phyloP scores from a whole-genome alignment of 2,888 invertebrate species.

The Agriopis leucophaearia region DNA sequence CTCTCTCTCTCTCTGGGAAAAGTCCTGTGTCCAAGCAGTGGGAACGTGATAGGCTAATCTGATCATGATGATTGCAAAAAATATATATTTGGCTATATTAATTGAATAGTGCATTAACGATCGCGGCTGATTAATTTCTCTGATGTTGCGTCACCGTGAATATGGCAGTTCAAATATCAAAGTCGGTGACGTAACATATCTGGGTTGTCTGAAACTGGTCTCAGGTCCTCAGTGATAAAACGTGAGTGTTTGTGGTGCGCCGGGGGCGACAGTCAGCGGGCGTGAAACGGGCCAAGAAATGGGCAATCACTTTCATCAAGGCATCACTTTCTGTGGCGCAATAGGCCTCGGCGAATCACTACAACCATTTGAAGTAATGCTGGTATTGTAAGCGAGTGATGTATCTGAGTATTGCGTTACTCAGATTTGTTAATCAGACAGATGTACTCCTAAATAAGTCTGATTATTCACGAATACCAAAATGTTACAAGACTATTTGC shows the following conservation, averaged over 20 bases:
- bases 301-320: conserved; percentile 63
- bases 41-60: no score
- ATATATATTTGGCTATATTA: conserved; percentile 46
- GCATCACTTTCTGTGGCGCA: conserved; percentile 64
- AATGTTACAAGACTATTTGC: conserved; percentile 22
- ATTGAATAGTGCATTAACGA: conserved; percentile 44
- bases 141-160: conserved; percentile 46
- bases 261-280: conserved; percentile 49
- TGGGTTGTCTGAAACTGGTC: conserved; percentile 43
- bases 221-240: conserved; percentile 47
- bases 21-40: no score
- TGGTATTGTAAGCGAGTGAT: conserved; percentile 49
- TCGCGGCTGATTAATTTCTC: conserved; percentile 38
- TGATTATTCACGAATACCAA: conserved; percentile 30
- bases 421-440: conserved; percentile 35
- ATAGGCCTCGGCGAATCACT: conserved; percentile 36
- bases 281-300: conserved; percentile 49
- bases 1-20: no score
- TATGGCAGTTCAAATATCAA: conserved; percentile 44
- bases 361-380: conserved; percentile 44
- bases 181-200: conserved; percentile 41
- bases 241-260: conserved; percentile 49
- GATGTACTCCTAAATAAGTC: conserved; percentile 33
- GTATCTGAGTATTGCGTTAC: conserved; percentile 47
- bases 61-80: no score